Conservation (phyloP, 2,888 invertebrate species). For the Euphydryas editha region DNA sequence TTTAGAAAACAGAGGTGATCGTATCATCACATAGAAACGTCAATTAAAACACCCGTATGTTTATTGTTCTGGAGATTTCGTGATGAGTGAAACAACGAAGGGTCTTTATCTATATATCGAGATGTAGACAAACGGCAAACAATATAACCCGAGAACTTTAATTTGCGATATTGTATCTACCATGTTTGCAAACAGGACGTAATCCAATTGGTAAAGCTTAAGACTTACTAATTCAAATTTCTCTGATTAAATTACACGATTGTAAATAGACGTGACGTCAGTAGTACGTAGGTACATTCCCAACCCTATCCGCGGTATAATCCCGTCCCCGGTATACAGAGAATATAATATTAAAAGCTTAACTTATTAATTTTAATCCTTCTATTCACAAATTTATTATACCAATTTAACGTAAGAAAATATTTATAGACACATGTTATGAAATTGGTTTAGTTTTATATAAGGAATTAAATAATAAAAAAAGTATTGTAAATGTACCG, state of each 20-base stretch:
- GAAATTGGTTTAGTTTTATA: too few species aligned
- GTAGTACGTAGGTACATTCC: slow-evolving; percentile 4
- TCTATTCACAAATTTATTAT: not conserved
- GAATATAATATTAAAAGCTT: slow-evolving; percentile 6
- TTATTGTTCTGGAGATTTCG: too few species aligned
- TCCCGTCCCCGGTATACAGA: not conserved
- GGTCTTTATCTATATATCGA: too few species aligned
- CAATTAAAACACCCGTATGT: not conserved
- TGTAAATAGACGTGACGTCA: slow-evolving; percentile 13
- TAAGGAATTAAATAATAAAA: too few species aligned
- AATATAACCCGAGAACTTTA: not conserved
- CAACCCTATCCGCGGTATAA: slow-evolving; percentile 9
- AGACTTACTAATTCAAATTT: slow-evolving; percentile 34
- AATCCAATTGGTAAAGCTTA: slow-evolving; percentile 37
- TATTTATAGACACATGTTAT: too few species aligned
- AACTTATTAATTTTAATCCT: not conserved
- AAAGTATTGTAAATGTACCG: too few species aligned
- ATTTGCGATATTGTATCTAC: not conserved
- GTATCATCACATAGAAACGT: too few species aligned
- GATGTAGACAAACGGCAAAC: not conserved
- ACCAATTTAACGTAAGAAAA: not conserved
- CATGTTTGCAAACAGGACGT: slow-evolving; percentile 13
- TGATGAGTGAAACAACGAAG: too few species aligned
- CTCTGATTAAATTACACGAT: slow-evolving; percentile 15
- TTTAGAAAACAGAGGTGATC: too few species aligned